These are phyloP conservation scores for Oceanites oceanicus DNA, from an alignment of 2,113 vertebrate genomes.

Conservation along the genomic window DNA sequence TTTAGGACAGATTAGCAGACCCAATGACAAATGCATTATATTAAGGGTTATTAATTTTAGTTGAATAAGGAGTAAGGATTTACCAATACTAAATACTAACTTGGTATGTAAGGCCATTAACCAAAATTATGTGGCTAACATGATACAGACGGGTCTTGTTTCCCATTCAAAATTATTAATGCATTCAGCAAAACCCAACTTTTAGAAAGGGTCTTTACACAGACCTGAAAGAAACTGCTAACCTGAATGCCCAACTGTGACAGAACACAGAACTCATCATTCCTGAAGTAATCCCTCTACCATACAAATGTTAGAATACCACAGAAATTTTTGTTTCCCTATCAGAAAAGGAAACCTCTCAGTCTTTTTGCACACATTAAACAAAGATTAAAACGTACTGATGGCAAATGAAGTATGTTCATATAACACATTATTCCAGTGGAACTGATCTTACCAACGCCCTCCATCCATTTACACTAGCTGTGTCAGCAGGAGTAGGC, in stretches of 20 bases:
- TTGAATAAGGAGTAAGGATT: background rate
- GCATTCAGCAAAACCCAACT: background rate
- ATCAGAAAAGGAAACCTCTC: background rate
- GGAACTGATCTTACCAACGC: background rate
- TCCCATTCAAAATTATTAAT: background rate
- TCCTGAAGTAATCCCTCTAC: background rate
- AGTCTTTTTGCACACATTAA: background rate
- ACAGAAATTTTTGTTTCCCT: background rate
- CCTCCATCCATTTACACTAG: background rate
- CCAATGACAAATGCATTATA: background rate
- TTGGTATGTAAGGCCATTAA: background rate
- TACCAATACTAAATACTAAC: background rate
- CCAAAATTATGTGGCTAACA: background rate
- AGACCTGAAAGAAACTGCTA: background rate
- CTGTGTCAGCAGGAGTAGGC: background rate
- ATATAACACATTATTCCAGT: rapidly evolving
- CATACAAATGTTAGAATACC: no score
- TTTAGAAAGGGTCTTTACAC: background rate
- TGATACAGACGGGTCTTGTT: background rate
- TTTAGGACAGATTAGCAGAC: background rate
- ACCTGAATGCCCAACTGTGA: background rate
- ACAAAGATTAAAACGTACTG: background rate
- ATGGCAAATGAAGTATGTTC: background rate
- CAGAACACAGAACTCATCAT: background rate
- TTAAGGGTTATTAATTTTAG: background rate